These are phyloP conservation scores for Proterorhinus semilunaris DNA, from an alignment of 2,113 vertebrate genomes.

Conservation along the genomic window DNA sequence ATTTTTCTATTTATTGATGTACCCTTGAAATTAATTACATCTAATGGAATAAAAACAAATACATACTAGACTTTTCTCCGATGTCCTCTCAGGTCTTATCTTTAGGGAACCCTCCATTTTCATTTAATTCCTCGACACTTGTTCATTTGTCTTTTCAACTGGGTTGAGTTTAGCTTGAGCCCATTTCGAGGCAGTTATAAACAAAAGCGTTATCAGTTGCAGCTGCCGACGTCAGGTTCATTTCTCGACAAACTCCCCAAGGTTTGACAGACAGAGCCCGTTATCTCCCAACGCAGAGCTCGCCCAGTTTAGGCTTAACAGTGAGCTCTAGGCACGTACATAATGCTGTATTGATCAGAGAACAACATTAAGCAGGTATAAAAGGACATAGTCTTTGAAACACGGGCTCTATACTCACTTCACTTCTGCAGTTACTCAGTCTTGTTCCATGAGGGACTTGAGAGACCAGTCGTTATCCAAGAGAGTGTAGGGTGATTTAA, in stretches of 20 bases:
- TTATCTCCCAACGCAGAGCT: conserved; percentile 16
- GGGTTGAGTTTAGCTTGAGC: conserved; percentile 2
- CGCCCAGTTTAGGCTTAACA: conserved; percentile 1
- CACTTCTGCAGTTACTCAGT: conserved; percentile 4
- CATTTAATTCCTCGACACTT: conserved; percentile 3
- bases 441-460: background rate
- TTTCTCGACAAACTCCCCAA: background rate
- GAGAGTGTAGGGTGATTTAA: conserved; percentile 24
- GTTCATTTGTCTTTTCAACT: background rate
- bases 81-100: background rate
- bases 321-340: conserved; percentile 2
- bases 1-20: background rate
- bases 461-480: conserved; percentile 27
- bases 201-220: conserved; percentile 1
- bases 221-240: background rate
- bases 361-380: background rate
- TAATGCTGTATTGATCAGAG: background rate
- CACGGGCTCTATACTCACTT: conserved; percentile 12
- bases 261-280: conserved; percentile 10
- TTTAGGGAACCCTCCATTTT: background rate
- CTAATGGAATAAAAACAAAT: no score
- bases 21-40: background rate
- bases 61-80: background rate
- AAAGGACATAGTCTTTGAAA: background rate
- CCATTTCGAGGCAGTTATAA: background rate